Conservation (phyloP, 2,888 invertebrate genomes). For the Lasioglossum morio region DNA sequence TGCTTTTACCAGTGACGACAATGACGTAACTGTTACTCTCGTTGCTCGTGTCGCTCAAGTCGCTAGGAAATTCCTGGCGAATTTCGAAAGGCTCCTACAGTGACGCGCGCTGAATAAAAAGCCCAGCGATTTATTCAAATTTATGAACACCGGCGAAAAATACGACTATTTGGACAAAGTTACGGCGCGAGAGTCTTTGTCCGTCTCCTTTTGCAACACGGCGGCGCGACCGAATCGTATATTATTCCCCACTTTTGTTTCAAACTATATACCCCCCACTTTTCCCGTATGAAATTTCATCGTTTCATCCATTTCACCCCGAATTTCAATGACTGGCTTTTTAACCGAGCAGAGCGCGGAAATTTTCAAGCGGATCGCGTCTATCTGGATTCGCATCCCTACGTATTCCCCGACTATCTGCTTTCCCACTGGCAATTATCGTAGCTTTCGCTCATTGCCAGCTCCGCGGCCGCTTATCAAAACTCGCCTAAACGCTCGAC, state of each 20-base stretch:
- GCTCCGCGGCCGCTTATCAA: slow-evolving; percentile 73
- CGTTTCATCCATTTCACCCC: not conserved
- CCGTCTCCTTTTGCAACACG: not conserved
- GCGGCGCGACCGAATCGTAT: not conserved
- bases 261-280: no score
- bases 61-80: slow-evolving; percentile 28
- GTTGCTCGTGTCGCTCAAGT: slow-evolving; percentile 19
- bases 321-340: not conserved
- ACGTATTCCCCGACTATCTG: not conserved
- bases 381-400: not conserved
- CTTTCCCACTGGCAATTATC: slow-evolving; percentile 71
- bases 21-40: slow-evolving; percentile 37
- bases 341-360: not conserved
- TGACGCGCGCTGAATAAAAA: not conserved
- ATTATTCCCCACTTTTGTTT: not conserved
- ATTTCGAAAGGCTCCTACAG: slow-evolving; percentile 15
- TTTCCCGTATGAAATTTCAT: not conserved
- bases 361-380: not conserved
- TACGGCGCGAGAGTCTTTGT: slow-evolving; percentile 11
- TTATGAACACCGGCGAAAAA: slow-evolving; percentile 1
- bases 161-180: slow-evolving; percentile 1
- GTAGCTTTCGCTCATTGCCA: slow-evolving; percentile 63
- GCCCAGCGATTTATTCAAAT: slow-evolving; percentile 19
- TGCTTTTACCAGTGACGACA: slow-evolving; percentile 39
- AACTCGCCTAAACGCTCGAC: slow-evolving; percentile 75